A percentile compares a stretch with the other conserved stretches of the same genome.
These are phyloP conservation scores for Pollenia labialis DNA, from an alignment of 2,888 invertebrate genomes.

Conservation along the genomic window DNA sequence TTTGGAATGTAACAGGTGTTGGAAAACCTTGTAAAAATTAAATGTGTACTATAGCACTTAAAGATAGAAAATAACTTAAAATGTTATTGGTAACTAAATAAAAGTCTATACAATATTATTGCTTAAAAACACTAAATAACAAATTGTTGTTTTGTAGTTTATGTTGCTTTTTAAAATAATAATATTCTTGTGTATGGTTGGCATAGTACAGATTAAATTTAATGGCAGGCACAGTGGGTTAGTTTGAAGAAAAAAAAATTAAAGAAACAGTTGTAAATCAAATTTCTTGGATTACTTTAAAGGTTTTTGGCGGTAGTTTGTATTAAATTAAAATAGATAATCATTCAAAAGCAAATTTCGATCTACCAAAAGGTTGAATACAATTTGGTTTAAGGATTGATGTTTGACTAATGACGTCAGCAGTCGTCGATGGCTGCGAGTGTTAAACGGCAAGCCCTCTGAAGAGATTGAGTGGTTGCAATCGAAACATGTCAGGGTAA, in stretches of 20 bases:
- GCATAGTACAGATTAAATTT: constrained; percentile 4
- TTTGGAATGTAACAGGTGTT: constrained; percentile 44
- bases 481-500: too few species aligned
- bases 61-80: constrained; percentile 9
- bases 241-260: background rate
- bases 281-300: background rate
- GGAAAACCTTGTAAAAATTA: background rate
- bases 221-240: constrained; percentile 34
- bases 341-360: too few species aligned
- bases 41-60: background rate
- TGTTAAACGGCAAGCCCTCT: too few species aligned
- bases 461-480: too few species aligned
- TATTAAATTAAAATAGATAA: too few species aligned
- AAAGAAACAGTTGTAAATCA: background rate
- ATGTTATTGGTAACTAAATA: background rate
- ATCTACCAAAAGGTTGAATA: too few species aligned
- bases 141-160: constrained; percentile 15
- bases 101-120: constrained; percentile 29
- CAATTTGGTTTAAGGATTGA: too few species aligned
- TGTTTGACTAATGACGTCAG: too few species aligned
- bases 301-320: too few species aligned
- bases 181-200: background rate
- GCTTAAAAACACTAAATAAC: constrained; percentile 63
- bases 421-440: too few species aligned
- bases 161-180: background rate